A percentile compares a stretch with the other conserved stretches of the same genome.
Conservation (phyloP, 2,797 vertebrate species). For the Etheostoma nigrum region DNA sequence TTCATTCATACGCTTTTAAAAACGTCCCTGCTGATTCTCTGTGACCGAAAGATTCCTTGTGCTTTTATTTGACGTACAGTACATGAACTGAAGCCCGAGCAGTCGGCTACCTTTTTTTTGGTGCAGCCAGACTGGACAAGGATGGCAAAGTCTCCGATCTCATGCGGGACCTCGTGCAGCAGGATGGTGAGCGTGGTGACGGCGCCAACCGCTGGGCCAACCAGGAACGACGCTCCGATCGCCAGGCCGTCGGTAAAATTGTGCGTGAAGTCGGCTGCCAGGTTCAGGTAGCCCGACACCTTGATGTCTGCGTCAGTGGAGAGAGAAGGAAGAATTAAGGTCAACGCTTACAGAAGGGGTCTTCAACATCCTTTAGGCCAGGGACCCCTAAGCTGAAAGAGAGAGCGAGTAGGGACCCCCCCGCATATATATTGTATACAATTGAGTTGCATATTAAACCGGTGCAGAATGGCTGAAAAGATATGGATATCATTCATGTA, state of each 20-base stretch:
- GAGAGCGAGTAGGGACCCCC: too few species aligned
- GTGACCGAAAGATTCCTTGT: not conserved
- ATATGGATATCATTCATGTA: too few species aligned
- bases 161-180: slow-evolving; percentile 94
- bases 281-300: slow-evolving; percentile 92
- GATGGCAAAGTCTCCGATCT: slow-evolving; percentile 95
- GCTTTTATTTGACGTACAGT: too few species aligned
- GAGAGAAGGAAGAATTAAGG: not conserved
- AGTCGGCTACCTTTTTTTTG: slow-evolving; percentile 87
- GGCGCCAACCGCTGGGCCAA: slow-evolving; percentile 85
- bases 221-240: slow-evolving; percentile 93
- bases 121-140: slow-evolving; percentile 94
- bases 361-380: too few species aligned
- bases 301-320: slow-evolving; percentile 84
- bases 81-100: not conserved
- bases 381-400: too few species aligned
- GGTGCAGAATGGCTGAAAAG: too few species aligned
- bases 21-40: not conserved
- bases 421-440: too few species aligned
- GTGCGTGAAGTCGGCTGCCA: slow-evolving; percentile 94
- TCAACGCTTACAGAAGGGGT: too few species aligned
- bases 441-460: too few species aligned
- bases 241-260: slow-evolving; percentile 95
- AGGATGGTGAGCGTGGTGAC: slow-evolving; percentile 93
- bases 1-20: not conserved